Evolutionary conservation across 2,888 invertebrate genomes (phyloP).

Genomic region (Dicyrtoma fusca): DNA sequence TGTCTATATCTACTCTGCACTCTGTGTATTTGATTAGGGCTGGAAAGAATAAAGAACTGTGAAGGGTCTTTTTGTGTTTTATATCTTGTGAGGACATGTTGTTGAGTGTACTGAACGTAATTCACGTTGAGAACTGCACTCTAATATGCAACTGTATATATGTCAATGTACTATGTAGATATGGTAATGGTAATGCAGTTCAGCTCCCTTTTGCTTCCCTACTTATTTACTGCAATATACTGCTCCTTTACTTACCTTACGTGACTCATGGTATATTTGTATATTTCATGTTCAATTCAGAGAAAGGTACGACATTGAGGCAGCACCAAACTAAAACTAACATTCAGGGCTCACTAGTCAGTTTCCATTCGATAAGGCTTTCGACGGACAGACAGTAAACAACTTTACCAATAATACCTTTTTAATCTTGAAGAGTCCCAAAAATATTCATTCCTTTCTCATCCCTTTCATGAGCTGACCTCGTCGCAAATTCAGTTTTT

Average conservation of each 20-base stretch:
- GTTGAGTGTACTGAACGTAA: not conserved
- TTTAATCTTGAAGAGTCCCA: no score
- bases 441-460: no score
- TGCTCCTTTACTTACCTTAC: not conserved
- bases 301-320: constrained; percentile 27
- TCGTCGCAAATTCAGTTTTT: no score
- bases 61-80: constrained; percentile 9
- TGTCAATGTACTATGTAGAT: not conserved
- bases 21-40: not conserved
- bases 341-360: constrained; percentile 15
- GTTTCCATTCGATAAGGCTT: constrained; percentile 18
- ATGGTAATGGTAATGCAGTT: not conserved
- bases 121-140: not conserved
- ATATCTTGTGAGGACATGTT: constrained; percentile 1
- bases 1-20: no score
- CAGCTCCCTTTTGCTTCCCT: no score
- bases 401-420: no score
- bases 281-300: not conserved
- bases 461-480: no score
- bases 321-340: constrained; percentile 21
- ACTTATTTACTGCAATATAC: no score
- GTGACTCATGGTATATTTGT: constrained; percentile 17
- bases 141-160: not conserved
- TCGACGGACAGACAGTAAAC: not conserved
- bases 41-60: not conserved